Evolutionary conservation across 2,888 invertebrate species (phyloP), one percentile per base, ranked within the genome.

Genomic region (Cylloceria caligata): DNA sequence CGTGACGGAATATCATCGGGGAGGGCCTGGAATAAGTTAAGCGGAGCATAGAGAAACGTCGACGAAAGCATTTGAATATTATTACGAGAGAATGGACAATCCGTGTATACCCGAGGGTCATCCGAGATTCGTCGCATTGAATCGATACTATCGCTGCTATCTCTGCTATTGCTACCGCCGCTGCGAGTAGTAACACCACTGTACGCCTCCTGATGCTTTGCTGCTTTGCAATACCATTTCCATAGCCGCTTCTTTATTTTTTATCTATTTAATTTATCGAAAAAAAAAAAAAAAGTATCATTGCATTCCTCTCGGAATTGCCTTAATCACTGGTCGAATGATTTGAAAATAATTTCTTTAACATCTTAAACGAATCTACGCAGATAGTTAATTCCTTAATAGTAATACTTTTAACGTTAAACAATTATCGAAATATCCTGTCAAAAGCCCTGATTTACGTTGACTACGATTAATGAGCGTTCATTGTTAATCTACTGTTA

Each of bases 21-120:
- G n/a, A 34, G 49, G 30, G n/a, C 36, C 34, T n/a, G n/a, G n/a
- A n/a, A 16, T 3, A 62, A 16, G 64, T 45, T 39, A 19, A 42
- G 19, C 47, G 27, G 16, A 42, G n/a, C 6, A 11, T 16, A 55
- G 19, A 34, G 34, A 68, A 42, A 72, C 39, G 39, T 77, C 76
- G 74, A 69, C 34, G 74, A 55, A 69, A 52, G 52, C 68, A 77
- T 82, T 83, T 83, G 84, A 85, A 84, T 84, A 83, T 82, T 83
- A 83, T 75, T 80, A 71, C 80, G 67, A 55, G 71, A 78, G 72
- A 84, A 85, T 85, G 83, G 85, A 80, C 79, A 81, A 84, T 83
- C 79, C 85, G 74, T 85, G 85, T 85, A 85, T 81, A 73, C 83
- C 82, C 83, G 67, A 64, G 85, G 84, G 85, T 83, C 76, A 81